Evolutionary conservation across 2,888 invertebrate species (phyloP).

Genomic region (Sinhomidia bicolor): DNA sequence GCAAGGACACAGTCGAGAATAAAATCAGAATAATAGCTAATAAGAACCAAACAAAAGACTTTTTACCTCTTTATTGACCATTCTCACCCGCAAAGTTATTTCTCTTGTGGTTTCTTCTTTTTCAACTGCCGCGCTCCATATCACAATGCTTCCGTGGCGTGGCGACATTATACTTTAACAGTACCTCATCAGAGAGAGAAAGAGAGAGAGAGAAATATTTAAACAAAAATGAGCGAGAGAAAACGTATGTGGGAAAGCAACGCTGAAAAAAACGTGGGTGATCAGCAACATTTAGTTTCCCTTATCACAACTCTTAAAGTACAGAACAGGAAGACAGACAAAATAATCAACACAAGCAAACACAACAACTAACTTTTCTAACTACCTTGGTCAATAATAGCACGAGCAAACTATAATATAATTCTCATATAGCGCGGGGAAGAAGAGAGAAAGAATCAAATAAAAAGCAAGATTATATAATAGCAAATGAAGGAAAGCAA

Average conservation of each 20-base stretch:
- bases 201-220: not conserved
- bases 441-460: not conserved
- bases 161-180: not conserved
- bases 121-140: not conserved
- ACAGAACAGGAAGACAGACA: no score
- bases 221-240: no score
- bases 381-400: not conserved
- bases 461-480: not conserved
- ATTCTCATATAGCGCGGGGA: no score
- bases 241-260: no score
- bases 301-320: not conserved
- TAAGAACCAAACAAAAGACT: constrained; percentile 10
- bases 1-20: not conserved
- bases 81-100: constrained; percentile 45
- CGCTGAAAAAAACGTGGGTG: no score
- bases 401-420: no score
- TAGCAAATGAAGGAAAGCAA: not conserved
- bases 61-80: constrained; percentile 21
- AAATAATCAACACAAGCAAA: not conserved
- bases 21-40: not conserved
- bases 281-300: not conserved
- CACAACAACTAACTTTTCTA: not conserved
- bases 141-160: constrained; percentile 11
- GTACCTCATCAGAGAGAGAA: not conserved
- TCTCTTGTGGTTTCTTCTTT: constrained; percentile 31